Percentiles rank a stretch among this genome's conserved stretches.
phyloP scores from a whole-genome alignment of 2,113 vertebrate genomes.

The Gallinago jamesoni region DNA sequence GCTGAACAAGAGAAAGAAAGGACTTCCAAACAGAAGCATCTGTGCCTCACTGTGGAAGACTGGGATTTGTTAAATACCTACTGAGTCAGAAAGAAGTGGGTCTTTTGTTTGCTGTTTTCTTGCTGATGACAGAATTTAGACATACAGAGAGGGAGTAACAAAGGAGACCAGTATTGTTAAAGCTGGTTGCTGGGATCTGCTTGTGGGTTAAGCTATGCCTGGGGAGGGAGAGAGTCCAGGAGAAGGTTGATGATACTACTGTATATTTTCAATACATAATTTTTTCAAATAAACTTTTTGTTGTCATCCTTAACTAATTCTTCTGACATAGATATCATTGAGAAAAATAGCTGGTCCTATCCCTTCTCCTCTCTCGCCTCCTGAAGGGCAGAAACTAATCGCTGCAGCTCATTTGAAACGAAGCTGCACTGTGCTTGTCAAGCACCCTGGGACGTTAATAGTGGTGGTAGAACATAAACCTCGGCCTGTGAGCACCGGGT shows the following conservation, averaged over 20 bases:
- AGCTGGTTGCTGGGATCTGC: conserved; percentile 52
- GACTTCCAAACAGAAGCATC: conserved; percentile 76
- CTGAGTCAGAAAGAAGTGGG: conserved; percentile 69
- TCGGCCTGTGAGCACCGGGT: neutral
- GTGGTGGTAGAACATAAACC: neutral
- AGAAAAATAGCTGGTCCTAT: neutral
- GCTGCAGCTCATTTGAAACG: neutral
- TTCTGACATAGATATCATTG: neutral
- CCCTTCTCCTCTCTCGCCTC: neutral
- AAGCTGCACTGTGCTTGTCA: neutral
- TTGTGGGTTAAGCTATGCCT: conserved; percentile 49
- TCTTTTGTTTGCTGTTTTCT: conserved; percentile 50
- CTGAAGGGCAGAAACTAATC: neutral
- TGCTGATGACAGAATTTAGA: conserved; percentile 43
- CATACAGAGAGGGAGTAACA: neutral
- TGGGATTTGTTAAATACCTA: conserved; percentile 90
- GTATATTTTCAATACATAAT: conserved; percentile 79
- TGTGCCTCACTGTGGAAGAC: conserved; percentile 82
- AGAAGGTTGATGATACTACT: conserved; percentile 60
- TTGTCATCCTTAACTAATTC: conserved; percentile 57
- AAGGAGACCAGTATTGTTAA: conserved; percentile 28
- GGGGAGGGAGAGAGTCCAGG: neutral
- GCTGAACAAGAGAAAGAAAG: conserved; percentile 56
- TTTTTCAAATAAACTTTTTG: conserved; percentile 79
- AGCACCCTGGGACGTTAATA: neutral